These are phyloP conservation scores for Unio delphinus DNA, from an alignment of 2,888 invertebrate species.

Conservation along the genomic window DNA sequence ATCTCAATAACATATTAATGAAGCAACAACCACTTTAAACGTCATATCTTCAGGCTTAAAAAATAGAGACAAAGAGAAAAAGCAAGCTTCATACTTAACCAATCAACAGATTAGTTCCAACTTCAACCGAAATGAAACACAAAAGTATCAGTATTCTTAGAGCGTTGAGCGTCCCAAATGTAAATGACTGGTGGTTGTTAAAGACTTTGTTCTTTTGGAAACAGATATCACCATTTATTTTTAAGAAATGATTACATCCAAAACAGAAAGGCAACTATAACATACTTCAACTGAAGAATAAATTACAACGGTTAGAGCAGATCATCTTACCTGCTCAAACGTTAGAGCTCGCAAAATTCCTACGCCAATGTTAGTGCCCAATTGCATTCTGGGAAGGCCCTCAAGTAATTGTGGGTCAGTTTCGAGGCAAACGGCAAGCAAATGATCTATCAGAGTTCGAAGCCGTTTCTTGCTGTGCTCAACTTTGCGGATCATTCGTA, in stretches of 20 bases:
- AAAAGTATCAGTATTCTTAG: too few species aligned
- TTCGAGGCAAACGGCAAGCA: conserved; percentile 35
- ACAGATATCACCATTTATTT: too few species aligned
- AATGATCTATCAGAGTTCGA: conserved; percentile 35
- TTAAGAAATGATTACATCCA: background rate
- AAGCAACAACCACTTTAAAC: too few species aligned
- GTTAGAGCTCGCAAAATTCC: conserved; percentile 20
- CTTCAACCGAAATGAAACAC: too few species aligned
- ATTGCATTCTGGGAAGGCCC: conserved; percentile 30
- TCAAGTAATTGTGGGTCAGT: conserved; percentile 35
- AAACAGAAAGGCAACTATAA: background rate
- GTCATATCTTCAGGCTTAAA: too few species aligned
- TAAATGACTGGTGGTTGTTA: too few species aligned
- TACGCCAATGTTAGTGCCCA: conserved; percentile 19
- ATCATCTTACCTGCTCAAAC: conserved; percentile 20
- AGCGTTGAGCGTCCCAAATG: too few species aligned
- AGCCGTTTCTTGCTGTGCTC: conserved; percentile 44
- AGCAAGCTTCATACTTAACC: too few species aligned
- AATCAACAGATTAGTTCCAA: too few species aligned
- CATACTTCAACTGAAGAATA: conserved; percentile 3
- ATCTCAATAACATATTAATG: too few species aligned
- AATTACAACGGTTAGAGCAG: background rate
- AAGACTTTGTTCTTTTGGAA: background rate
- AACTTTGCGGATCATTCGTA: conserved; percentile 33
- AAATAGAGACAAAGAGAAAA: too few species aligned